Base-by-base conservation (phyloP, 2,888 invertebrate species). In the Chrysomela aeneicollis region DNA sequence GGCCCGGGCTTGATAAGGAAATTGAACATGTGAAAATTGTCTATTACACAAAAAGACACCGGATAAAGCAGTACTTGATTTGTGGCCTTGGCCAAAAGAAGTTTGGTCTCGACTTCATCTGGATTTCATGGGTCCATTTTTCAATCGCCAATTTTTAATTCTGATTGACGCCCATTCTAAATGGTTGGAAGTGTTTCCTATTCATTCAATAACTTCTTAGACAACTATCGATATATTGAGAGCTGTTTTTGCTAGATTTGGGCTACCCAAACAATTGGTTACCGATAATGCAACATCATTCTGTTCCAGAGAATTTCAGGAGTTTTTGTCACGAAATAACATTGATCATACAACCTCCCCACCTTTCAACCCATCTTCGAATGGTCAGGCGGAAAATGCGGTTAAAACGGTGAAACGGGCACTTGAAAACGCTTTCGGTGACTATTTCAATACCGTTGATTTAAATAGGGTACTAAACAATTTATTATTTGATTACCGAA, bases 301-400 rank as follows among this genome's bases (percentile, higher is more conserved):
- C 47, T 50, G 49, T 22, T 70, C 75, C 17, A 62, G 57, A 6
- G 63, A 71, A 57, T 71, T 75, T 47, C 61, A 73, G 64, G 6
- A 46, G 4, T 73, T 74, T 68, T 71, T 71, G 51, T 35, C 49
- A 6, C 47, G 55, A 47, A 66, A 69, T 49, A 72, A 71, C 12
- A 74, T 77, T 17, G 66, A 68, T 30, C 74, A 73, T 37, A 59
- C 73, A 5, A 71, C 64, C 17, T 66, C 63, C 18, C 64, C 75
- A 12, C 70, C 74, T 1, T 76, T 55, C 50, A 52, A 63, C 35
- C 37, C n/a, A n/a, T n/a, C n/a, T n/a, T n/a, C n/a, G n/a, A n/a
- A n/a, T n/a, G n/a, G n/a, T n/a, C n/a, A n/a, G n/a, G n/a, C n/a
- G n/a, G n/a, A n/a, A n/a, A n/a, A n/a, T n/a, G n/a, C n/a, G n/a